Conservation (phyloP, 1,140 invertebrate species). For the Drosophila varians region DNA sequence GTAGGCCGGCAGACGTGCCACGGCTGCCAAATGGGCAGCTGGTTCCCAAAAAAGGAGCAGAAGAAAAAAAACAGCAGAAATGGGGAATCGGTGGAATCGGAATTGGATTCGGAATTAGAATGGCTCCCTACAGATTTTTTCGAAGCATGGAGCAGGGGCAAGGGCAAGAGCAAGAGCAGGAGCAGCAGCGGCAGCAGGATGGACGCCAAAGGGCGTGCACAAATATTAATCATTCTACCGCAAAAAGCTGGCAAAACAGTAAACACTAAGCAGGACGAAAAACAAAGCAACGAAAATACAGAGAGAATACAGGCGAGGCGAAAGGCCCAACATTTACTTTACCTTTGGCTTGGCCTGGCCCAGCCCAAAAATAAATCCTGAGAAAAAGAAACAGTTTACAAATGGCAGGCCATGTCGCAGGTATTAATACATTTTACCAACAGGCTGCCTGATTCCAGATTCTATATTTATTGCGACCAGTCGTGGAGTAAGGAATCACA, state of each 20-base stretch:
- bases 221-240: conserved; percentile 51
- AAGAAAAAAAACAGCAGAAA: neutral
- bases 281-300: conserved; percentile 3
- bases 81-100: conserved; percentile 1
- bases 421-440: conserved; percentile 43
- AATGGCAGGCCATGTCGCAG: conserved; percentile 33
- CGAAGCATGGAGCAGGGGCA: too few relatives aligned
- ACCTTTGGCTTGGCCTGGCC: neutral
- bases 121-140: conserved; percentile 22
- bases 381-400: conserved; percentile 41
- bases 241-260: conserved; percentile 30
- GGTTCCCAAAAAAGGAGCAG: neutral
- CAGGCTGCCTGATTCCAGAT: conserved; percentile 8
- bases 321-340: conserved; percentile 36
- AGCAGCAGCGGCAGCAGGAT: too few relatives aligned
- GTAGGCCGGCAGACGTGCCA: conserved; percentile 42
- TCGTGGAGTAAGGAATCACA: too few relatives aligned
- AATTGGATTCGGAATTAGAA: conserved; percentile 34
- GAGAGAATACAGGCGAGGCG: neutral
- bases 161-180: too few relatives aligned
- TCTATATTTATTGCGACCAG: conserved; percentile 12
- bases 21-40: conserved; percentile 50
- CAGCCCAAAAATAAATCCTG: conserved; percentile 37
- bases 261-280: conserved; percentile 15
- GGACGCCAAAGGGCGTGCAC: conserved; percentile 26